Percentiles rank a stretch among this genome's conserved stretches.
These are phyloP conservation scores for Chydorus sphaericus DNA, from an alignment of 2,888 invertebrate genomes.

Conservation along the genomic window DNA sequence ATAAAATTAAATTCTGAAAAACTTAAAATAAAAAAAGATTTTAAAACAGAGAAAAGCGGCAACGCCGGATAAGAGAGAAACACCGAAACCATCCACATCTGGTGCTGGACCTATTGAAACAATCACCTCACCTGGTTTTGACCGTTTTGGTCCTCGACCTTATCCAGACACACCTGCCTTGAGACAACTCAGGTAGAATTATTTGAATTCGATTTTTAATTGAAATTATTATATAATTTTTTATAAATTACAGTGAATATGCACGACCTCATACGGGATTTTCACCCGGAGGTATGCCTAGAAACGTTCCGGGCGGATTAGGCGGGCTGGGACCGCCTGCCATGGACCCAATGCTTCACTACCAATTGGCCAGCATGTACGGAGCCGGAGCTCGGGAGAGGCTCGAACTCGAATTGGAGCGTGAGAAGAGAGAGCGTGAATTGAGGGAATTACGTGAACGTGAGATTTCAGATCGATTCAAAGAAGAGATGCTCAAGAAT, in stretches of 20 bases:
- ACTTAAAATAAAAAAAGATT: not conserved
- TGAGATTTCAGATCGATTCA: slow-evolving; percentile 67
- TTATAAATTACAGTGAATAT: slow-evolving; percentile 46
- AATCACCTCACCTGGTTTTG: slow-evolving; percentile 52
- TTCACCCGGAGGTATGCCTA: slow-evolving; percentile 40
- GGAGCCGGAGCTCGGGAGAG: slow-evolving; percentile 43
- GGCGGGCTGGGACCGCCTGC: slow-evolving; percentile 34
- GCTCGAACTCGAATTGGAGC: slow-evolving; percentile 41
- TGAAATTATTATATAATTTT: not conserved
- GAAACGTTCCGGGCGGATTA: slow-evolving; percentile 26
- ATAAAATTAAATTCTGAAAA: not conserved
- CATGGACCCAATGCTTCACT: slow-evolving; percentile 72
- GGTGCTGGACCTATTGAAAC: slow-evolving; percentile 50
- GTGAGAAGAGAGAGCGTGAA: slow-evolving; percentile 52
- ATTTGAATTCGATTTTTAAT: not conserved
- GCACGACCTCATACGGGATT: slow-evolving; percentile 82
- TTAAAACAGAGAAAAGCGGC: slow-evolving; percentile 46
- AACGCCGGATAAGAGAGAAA: slow-evolving; percentile 65
- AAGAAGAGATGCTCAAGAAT: slow-evolving; percentile 74
- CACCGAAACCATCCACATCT: slow-evolving; percentile 48
- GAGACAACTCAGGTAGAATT: slow-evolving; percentile 48
- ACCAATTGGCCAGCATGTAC: slow-evolving; percentile 61
- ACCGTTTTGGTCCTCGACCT: slow-evolving; percentile 44
- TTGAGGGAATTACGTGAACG: slow-evolving; percentile 55
- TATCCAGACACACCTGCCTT: slow-evolving; percentile 88